Percentiles rank a stretch among this genome's conserved stretches.
Conservation (phyloP, 2,888 invertebrate species). For the Lithophane ornitopus region DNA sequence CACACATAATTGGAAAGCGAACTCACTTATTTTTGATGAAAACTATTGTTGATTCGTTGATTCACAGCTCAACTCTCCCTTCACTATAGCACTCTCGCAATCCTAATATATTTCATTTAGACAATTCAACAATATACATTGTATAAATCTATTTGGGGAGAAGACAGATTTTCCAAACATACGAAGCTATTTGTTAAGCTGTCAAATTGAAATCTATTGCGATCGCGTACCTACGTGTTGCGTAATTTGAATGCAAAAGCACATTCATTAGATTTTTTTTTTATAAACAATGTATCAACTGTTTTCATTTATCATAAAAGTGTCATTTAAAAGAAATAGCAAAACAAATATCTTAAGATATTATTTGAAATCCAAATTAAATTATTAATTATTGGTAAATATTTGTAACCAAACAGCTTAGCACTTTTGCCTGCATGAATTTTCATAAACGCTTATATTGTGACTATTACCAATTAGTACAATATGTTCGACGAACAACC, state of each 20-base stretch:
- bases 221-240: background rate
- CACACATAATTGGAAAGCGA: background rate
- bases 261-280: background rate
- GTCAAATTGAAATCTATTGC: conserved; percentile 24
- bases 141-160: conserved; percentile 23
- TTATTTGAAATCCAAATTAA: too few species aligned
- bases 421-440: too few species aligned
- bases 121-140: conserved; percentile 27
- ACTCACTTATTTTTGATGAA: too few species aligned
- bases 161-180: conserved; percentile 42
- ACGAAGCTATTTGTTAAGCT: conserved; percentile 1
- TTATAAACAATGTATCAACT: background rate
- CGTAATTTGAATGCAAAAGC: background rate
- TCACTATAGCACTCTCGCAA: background rate
- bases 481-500: too few species aligned
- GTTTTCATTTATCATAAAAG: background rate
- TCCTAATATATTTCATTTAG: conserved; percentile 9
- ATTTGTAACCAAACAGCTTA: too few species aligned
- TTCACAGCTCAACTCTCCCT: background rate
- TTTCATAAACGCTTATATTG: too few species aligned
- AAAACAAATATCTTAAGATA: background rate
- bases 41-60: background rate
- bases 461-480: too few species aligned
- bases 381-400: too few species aligned
- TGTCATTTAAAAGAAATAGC: background rate